Conservation (phyloP, 2,888 invertebrate species). For the Emmelina monodactyla region DNA sequence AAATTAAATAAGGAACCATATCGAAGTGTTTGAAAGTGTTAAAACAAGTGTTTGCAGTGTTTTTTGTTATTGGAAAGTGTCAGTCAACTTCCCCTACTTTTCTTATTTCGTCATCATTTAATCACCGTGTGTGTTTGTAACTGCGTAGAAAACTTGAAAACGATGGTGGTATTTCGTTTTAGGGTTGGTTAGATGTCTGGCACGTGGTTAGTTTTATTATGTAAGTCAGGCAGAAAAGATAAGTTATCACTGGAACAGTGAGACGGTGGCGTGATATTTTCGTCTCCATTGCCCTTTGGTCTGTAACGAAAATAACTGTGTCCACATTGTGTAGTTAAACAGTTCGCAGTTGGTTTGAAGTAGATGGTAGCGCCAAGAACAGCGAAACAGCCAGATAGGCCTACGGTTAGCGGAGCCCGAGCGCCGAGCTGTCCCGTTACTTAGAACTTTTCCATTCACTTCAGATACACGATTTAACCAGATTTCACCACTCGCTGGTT, state of each 20-base stretch:
- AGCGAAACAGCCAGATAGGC: too few relatives aligned
- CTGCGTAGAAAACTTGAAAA: conserved; percentile 26
- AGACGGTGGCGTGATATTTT: conserved; percentile 30
- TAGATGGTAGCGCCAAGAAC: too few relatives aligned
- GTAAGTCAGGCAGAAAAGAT: conserved; percentile 42
- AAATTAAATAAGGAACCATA: neutral
- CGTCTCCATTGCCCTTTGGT: conserved; percentile 19
- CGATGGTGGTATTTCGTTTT: conserved; percentile 1
- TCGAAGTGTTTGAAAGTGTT: conserved; percentile 12
- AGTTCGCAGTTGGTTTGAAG: too few relatives aligned
- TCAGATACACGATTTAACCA: too few relatives aligned
- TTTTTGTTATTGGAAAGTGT: conserved; percentile 15
- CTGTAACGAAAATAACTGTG: neutral
- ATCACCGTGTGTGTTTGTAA: conserved; percentile 21
- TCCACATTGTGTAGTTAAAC: too few relatives aligned
- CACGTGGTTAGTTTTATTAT: conserved; percentile 36
- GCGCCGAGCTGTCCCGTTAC: too few relatives aligned
- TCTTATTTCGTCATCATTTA: conserved; percentile 22
- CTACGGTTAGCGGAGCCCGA: too few relatives aligned
- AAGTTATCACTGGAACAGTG: conserved; percentile 28
- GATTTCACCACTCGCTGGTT: too few relatives aligned
- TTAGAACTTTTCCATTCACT: too few relatives aligned
- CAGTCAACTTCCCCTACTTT: conserved; percentile 22
- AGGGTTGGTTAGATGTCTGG: conserved; percentile 19
- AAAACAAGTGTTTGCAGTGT: neutral